Percentiles rank a stretch among this genome's conserved stretches.
These are phyloP conservation scores for Alectoris magna DNA, from an alignment of 2,797 vertebrate genomes.

Conservation along the genomic window DNA sequence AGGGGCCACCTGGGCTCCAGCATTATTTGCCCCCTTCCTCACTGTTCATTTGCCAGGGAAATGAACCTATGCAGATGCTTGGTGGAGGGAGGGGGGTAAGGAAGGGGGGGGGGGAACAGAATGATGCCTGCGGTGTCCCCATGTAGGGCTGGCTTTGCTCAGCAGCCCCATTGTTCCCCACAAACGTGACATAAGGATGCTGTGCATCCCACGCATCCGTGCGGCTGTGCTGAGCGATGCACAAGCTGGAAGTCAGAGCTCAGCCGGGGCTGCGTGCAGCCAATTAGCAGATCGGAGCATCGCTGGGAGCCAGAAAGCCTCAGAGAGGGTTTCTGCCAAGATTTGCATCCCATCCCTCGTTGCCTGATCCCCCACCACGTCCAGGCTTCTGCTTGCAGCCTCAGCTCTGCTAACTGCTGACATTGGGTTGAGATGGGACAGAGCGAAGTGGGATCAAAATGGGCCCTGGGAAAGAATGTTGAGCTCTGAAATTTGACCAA, in stretches of 20 bases:
- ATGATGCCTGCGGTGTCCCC: rapidly evolving
- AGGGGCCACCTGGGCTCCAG: neutral
- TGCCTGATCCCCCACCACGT: neutral
- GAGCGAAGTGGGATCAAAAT: neutral
- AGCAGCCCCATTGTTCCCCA: neutral
- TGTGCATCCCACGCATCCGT: rapidly evolving
- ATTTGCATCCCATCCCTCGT: neutral
- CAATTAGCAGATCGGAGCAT: neutral
- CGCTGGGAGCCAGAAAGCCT: neutral
- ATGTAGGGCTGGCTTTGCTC: neutral
- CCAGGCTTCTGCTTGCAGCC: neutral
- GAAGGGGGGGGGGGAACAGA: too few species aligned
- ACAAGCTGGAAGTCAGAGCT: neutral
- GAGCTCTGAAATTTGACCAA: rapidly evolving
- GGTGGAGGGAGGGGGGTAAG: too few species aligned
- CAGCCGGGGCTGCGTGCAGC: neutral
- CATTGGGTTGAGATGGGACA: neutral
- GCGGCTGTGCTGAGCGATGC: neutral
- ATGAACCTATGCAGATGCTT: neutral
- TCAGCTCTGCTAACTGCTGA: neutral
- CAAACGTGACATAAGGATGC: rapidly evolving
- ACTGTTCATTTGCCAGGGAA: neutral
- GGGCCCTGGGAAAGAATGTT: neutral
- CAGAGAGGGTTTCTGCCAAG: neutral
- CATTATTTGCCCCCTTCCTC: neutral